Base-by-base conservation (phyloP, 2,797 vertebrate genomes). In the Momotus momota region DNA sequence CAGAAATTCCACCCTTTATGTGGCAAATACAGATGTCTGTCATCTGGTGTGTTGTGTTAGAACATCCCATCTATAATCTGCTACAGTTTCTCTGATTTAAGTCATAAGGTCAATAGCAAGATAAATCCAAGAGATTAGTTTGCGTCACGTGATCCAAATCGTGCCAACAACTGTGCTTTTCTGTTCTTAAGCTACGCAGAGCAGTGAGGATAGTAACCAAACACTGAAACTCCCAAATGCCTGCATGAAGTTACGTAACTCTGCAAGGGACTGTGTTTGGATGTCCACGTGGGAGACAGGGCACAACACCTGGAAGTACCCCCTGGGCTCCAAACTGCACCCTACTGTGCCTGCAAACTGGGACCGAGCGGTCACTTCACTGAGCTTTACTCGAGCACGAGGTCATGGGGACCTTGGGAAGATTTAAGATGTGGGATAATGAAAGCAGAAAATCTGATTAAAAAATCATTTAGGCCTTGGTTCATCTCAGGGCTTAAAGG, bases 111-210 rank as follows among this genome's bases (percentile, higher is more conserved):
- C 92, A 66, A 26, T 64, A 67, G 74, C 83, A 77, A 84, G 74
- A 83, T 88, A 94, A 97, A 22, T 48, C 92, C 78, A 57, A 73
- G 91, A 71, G 88, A 93, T 95, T 89, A 86, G 77, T 58, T 71
- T 60, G 46, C 61, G 65, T 57, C 89, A 94, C 10, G 4, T 90
- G 69, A 55, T 65, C 41, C 19, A 45, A 19, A 33, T 1, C 58
- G 75, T 88, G 89, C 75, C 75, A 72, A 26, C 46, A 91, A 41
- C 58, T 87, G 57, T 93, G 87, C 73, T 91, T 93, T 93, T 93
- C 61, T 92, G 21, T 43, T 10, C 62, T 27, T 79, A 57, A 93
- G 79, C 91, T 18, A 12, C 7, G 58, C 78, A 65, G 79, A 0
- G 0, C 25, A 27, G 22, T 20, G 45, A 74, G 65, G 54, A 21